Evolutionary conservation across 2,113 vertebrate species (phyloP), one percentile per base, ranked within the genome.

Genomic region (Numenius arquata): DNA sequence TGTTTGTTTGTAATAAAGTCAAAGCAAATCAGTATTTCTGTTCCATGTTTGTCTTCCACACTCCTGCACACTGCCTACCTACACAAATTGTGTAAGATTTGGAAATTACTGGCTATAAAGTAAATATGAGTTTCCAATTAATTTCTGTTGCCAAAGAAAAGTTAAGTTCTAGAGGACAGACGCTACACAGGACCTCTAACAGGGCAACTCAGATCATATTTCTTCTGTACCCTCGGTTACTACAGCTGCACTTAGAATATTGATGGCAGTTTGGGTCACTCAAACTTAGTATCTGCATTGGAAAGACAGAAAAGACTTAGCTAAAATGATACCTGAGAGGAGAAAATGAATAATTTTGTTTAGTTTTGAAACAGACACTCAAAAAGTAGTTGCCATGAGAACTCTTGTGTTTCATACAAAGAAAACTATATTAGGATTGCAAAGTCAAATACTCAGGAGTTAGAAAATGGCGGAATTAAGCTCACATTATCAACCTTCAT

Each of bases 331-430:
- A 91, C 50, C 34, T 92, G 34, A 48, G 48, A 84, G 65, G 11
- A 93, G 26, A 93, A 75, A 88, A 74, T 59, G 34, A 95, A 88
- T 63, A 61, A 85, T 79, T 88, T 65, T 71, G 4, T 80, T 95
- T 83, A 27, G 9, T 75, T 92, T 85, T 94, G 71, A 91, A 95
- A 66, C 6, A 79, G 52, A 75, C n/a, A 50, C 38, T 88, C 6
- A 2, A 91, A 88, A 95, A 61, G 29, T 43, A 95, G 79, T 80
- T 93, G 72, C 68, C 90, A 93, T 91, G 90, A 96, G 82, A 96
- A 93, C 59, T 93, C 52, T 75, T 74, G 47, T 59, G 17, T 34
- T 96, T 74, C 43, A 67, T 65, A 71, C 55, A 80, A 90, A 91
- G 71, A 83, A 85, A 85, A 63, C 18, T 62, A 6, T 47, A 30